phyloP scores from a whole-genome alignment of 2,888 invertebrate genomes.

The Auanema freiburgensis region DNA sequence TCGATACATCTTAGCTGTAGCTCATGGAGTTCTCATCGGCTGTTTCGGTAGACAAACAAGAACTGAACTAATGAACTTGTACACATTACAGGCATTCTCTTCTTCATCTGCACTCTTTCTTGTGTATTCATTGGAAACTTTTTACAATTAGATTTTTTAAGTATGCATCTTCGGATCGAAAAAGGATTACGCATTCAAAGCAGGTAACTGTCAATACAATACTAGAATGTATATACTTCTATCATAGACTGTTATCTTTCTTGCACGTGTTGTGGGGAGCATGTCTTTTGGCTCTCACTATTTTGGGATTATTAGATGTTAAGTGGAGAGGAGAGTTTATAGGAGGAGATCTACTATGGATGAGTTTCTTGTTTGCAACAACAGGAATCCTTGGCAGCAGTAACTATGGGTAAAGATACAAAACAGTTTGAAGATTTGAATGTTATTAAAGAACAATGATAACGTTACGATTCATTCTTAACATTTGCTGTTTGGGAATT shows the following conservation, averaged over 20 bases:
- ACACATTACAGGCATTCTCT: constrained; percentile 52
- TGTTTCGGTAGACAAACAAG: constrained; percentile 30
- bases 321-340: constrained; percentile 60
- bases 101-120: constrained; percentile 50
- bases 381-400: constrained; percentile 52
- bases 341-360: constrained; percentile 61
- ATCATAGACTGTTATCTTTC: constrained; percentile 34
- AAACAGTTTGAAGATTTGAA: neutral
- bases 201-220: constrained; percentile 14
- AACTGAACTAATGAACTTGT: constrained; percentile 1
- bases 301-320: constrained; percentile 55
- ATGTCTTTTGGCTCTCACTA: constrained; percentile 52
- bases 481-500: constrained; percentile 50
- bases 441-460: constrained; percentile 39
- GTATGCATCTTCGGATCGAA: constrained; percentile 39
- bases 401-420: constrained; percentile 43
- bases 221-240: neutral
- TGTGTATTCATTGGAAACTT: constrained; percentile 52
- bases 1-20: constrained; percentile 56
- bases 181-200: constrained; percentile 37
- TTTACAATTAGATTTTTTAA: constrained; percentile 45
- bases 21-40: constrained; percentile 58
- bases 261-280: constrained; percentile 59
- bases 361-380: constrained; percentile 52
- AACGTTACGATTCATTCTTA: constrained; percentile 53